Base-by-base conservation (phyloP, 2,113 vertebrate genomes). In the Centrocercus urophasianus region DNA sequence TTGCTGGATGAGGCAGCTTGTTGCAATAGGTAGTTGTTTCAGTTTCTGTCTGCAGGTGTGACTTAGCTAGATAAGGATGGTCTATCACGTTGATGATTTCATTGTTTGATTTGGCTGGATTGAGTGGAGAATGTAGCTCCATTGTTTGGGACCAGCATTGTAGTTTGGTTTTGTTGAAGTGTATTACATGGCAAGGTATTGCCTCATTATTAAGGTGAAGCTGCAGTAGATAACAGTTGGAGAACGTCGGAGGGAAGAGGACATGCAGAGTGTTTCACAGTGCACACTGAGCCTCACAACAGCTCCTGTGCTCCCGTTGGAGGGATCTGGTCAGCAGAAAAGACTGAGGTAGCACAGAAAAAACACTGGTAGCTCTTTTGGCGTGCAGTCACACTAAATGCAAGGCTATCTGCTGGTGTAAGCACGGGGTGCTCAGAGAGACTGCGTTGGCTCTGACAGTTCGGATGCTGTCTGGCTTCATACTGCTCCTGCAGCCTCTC, bases 101-200 rank as follows among this genome's bases (percentile, higher is more conserved):
- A 94, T 95, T 97, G 93, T 95, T 95, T 97, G 92, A 94, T 91
- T 96, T 96, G 92, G 92, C 96, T 84, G 92, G 73, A 86, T 88
- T 94, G 88, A 95, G 92, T 95, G 95, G 94, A 94, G 94, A 93
- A 70, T 75, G 93, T 75, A 86, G 90, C 80, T 88, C 70, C 80
- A 82, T 95, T 97, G 92, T 96, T 93, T 95, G 79, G 65, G 76
- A 47, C 79, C 38, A 22, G 91, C 90, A 95, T 96, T 93, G 89
- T 96, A 94, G 95, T 88, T 90, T 24, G 80, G 70, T 90, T 96
- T 90, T 93, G 91, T 90, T 76, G 66, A 57, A 89, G 82, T 74
- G 79, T 67, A 92, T 95, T 88, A 38, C 92, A 72, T 28, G 57
- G 63, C 73, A 81, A 40, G 3, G 11, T 63, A 14, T 93, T 86